Evolutionary conservation across 1,140 invertebrate species (phyloP), one percentile per base, ranked within the genome.

Genomic region (Aphelenchoides besseyi): DNA sequence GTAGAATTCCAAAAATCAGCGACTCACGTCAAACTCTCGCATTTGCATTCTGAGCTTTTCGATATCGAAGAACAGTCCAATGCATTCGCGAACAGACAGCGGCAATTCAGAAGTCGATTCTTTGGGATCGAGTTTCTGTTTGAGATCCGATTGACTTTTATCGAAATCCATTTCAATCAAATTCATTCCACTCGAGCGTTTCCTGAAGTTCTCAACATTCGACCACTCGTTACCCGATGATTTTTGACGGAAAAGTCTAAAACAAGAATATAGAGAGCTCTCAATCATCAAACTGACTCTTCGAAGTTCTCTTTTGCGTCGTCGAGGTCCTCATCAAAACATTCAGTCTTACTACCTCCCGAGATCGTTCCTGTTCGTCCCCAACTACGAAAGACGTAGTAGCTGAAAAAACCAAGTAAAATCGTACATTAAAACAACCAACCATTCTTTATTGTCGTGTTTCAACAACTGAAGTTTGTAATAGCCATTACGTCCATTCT

Each of bases 401-500:
- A 75, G 16, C 69, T 71, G 33, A 71, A 71, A 16, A 71, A 71
- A 2, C 69, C 16, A n/a, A 72, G 12, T 71, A 16, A 2, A 73
- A 72, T 23, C 18, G 72, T n/a, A n/a, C n/a, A 53, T 12, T 9
- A 16, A n/a, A 28, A 12, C 28, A n/a, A 52, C 55, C 12, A 26
- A 73, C 57, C 66, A 41, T 16, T 64, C 32, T 9, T 41, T 12
- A 5, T 68, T 18, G 41, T 97, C 92, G 16, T 89, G 83, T 84
- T 95, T 89, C 12, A 98, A 85, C 36, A 97, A 85, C 86, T 98
- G 95, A 33, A 98, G 73, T 85, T 97, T 97, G 85, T 98, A 98
- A 85, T 88, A 98, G 2, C 92, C 94, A 85, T 98, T 98, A 16
- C 67, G 61, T 5, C 71, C 71, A 1, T 29, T 18, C 2, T 62